These are phyloP conservation scores for Ranitomeya variabilis DNA, from an alignment of 2,113 vertebrate species.

Conservation along the genomic window DNA sequence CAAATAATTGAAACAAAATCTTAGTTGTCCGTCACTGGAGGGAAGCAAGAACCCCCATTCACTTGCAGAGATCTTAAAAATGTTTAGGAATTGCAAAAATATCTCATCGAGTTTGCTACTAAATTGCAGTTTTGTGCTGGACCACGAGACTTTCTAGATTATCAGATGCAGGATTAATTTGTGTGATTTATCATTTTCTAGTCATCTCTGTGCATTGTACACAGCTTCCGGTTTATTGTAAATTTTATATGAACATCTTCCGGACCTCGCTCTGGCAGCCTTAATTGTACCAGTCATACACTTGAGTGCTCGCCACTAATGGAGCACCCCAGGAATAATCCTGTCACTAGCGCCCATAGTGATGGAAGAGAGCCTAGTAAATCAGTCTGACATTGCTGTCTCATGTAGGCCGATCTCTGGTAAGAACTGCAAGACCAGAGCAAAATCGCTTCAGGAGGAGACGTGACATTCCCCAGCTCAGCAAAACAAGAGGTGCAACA, in stretches of 20 bases:
- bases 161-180: neutral
- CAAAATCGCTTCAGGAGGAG: conserved; percentile 3
- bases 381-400: conserved; percentile 39
- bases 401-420: conserved; percentile 1
- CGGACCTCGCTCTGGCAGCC: neutral
- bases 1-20: too few relatives aligned
- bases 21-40: too few relatives aligned
- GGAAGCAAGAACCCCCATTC: too few relatives aligned
- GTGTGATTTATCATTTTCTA: too few relatives aligned
- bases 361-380: neutral
- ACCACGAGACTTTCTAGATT: neutral
- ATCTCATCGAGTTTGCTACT: too few relatives aligned
- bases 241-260: neutral
- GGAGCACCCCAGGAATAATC: conserved; percentile 7
- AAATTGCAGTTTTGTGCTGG: neutral
- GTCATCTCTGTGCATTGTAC: neutral
- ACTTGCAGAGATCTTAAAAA: too few relatives aligned
- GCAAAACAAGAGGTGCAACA: neutral
- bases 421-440: neutral
- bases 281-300: conserved; percentile 32
- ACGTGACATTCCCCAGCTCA: neutral
- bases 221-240: neutral
- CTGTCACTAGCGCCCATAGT: conserved; percentile 34
- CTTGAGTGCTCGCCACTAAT: conserved; percentile 7
- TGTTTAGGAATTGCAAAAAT: too few relatives aligned